phyloP scores from a whole-genome alignment of 2,113 vertebrate genomes.

The Antigone vipio region DNA sequence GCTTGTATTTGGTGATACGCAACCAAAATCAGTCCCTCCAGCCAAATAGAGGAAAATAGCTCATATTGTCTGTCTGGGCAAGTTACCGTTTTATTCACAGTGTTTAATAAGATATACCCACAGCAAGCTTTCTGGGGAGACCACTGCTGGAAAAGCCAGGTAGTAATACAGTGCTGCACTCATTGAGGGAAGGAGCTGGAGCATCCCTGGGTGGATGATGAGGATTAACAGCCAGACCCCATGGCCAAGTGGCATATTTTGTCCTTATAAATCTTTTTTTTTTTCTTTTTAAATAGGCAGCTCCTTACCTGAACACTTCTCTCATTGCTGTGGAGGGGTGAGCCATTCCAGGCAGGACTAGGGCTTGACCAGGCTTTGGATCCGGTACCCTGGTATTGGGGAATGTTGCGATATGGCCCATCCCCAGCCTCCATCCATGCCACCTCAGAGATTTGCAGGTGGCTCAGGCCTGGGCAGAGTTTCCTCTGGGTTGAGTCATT shows the following conservation, averaged over 20 bases:
- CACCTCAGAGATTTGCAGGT: background rate
- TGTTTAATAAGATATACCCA: background rate
- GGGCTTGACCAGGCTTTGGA: background rate
- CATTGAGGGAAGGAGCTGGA: background rate
- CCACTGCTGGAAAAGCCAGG: background rate
- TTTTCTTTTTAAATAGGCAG: background rate
- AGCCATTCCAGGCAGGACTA: background rate
- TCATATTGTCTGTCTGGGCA: background rate
- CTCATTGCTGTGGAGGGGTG: background rate
- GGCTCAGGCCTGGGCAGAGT: background rate
- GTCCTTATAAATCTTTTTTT: background rate
- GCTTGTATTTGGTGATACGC: background rate
- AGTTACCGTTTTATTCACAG: background rate
- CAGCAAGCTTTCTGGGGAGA: background rate
- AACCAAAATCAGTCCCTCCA: background rate
- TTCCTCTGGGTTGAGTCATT: slow-evolving; percentile 23
- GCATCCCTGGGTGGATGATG: background rate
- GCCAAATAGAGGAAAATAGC: background rate
- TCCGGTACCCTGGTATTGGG: background rate
- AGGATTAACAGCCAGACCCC: background rate
- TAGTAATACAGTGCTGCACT: background rate
- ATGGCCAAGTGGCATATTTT: background rate
- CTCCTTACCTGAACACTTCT: background rate
- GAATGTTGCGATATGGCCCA: background rate
- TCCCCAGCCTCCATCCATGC: rapidly evolving